A percentile compares a stretch with the other conserved stretches of the same genome.
Evolutionary conservation across 2,888 invertebrate species (phyloP).

Genomic region (Schizaphis graminum): DNA sequence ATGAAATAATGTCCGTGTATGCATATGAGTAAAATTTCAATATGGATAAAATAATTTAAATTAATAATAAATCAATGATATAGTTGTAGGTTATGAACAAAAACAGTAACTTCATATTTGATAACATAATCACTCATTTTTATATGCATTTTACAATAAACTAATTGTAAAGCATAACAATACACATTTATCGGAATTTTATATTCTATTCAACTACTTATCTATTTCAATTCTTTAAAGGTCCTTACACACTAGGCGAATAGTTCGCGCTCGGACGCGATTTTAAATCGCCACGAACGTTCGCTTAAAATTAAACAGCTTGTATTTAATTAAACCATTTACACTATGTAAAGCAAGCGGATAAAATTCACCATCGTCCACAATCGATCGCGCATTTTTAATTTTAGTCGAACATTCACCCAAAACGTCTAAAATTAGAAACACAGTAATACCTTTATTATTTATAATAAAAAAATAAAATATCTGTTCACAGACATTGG

Average conservation of each 20-base stretch:
- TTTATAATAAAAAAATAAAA: not conserved
- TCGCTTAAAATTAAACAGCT: too few species aligned
- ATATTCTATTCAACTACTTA: not conserved
- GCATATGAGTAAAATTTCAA: not conserved
- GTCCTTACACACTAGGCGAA: too few species aligned
- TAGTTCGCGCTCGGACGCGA: too few species aligned
- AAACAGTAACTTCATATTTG: not conserved
- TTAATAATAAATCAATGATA: not conserved
- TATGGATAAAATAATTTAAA: not conserved
- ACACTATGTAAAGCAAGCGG: too few species aligned
- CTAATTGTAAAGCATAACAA: not conserved
- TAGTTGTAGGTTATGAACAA: not conserved
- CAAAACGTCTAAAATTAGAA: too few species aligned
- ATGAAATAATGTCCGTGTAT: too few species aligned
- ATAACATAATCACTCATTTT: not conserved
- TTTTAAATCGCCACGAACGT: too few species aligned
- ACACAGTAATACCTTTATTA: not conserved
- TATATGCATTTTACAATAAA: not conserved
- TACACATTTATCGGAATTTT: too few species aligned
- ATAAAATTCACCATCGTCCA: too few species aligned
- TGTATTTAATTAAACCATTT: too few species aligned
- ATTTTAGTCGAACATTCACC: too few species aligned
- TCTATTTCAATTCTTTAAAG: not conserved
- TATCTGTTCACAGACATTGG: not conserved
- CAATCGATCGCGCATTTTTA: too few species aligned